A percentile compares a stretch with the other conserved stretches of the same genome.
Conservation (phyloP, 2,797 vertebrate species). For the Buphagus erythrorhynchus region DNA sequence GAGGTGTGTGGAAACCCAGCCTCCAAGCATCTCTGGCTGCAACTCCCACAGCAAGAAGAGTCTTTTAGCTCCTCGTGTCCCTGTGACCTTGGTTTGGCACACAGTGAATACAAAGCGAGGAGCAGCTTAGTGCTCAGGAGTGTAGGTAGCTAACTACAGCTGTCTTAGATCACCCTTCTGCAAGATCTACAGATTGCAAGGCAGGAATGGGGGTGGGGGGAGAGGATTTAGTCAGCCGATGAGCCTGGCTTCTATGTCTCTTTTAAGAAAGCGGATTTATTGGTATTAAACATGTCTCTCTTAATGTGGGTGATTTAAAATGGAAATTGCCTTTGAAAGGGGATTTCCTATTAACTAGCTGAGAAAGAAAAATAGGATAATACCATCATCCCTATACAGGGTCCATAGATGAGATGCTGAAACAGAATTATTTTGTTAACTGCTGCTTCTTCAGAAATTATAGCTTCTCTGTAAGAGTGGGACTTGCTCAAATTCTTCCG, state of each 20-base stretch:
- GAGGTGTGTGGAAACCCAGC: not conserved
- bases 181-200: slow-evolving; percentile 56
- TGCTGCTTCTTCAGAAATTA: slow-evolving; percentile 1
- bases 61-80: not conserved
- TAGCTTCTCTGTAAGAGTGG: not conserved
- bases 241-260: slow-evolving; percentile 51
- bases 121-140: not conserved
- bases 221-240: slow-evolving; percentile 59
- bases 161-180: slow-evolving; percentile 17
- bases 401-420: not conserved
- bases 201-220: slow-evolving; percentile 26
- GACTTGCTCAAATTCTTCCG: not conserved
- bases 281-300: slow-evolving; percentile 70
- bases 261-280: slow-evolving; percentile 68
- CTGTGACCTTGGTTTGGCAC: slow-evolving; percentile 13
- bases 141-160: slow-evolving; percentile 19
- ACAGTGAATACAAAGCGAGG: not conserved
- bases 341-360: slow-evolving; percentile 67
- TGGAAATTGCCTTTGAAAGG: slow-evolving; percentile 70
- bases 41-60: not conserved
- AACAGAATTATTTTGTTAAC: slow-evolving; percentile 41
- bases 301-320: slow-evolving; percentile 70
- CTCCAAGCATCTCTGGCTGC: not conserved
- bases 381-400: slow-evolving; percentile 16
- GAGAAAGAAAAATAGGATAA: slow-evolving; percentile 67